Evolutionary conservation across 2,888 invertebrate genomes (phyloP).

Genomic region (Archips xylosteana): DNA sequence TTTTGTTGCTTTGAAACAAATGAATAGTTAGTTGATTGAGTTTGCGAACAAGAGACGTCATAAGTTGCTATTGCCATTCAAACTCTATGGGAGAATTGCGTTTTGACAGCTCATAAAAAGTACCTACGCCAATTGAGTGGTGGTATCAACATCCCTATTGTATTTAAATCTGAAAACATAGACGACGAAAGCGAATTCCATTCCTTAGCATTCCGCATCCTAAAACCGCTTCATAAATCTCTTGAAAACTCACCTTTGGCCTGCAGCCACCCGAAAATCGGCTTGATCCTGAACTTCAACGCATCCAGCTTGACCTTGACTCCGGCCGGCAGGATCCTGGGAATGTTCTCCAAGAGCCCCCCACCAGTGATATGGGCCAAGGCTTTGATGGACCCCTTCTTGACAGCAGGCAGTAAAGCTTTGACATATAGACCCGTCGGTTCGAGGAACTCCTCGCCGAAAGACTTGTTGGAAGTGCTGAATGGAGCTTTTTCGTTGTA

Average conservation of each 20-base stretch:
- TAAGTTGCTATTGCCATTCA: too few species aligned
- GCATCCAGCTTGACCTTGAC: slow-evolving; percentile 90
- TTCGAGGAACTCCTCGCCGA: slow-evolving; percentile 92
- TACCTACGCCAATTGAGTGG: too few species aligned
- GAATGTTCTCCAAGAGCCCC: slow-evolving; percentile 95
- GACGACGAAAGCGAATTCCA: too few species aligned
- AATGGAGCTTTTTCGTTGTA: slow-evolving; percentile 75
- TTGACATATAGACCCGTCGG: slow-evolving; percentile 96
- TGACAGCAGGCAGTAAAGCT: slow-evolving; percentile 89
- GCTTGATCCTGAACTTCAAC: slow-evolving; percentile 88
- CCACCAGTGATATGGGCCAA: slow-evolving; percentile 98
- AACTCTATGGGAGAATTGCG: too few species aligned
- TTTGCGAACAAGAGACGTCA: too few species aligned
- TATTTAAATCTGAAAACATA: too few species aligned
- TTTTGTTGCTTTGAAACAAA: too few species aligned
- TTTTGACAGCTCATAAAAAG: too few species aligned
- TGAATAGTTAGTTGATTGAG: too few species aligned
- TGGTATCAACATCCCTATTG: too few species aligned
- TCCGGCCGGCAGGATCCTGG: slow-evolving; percentile 90
- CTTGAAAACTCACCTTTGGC: slow-evolving; percentile 82
- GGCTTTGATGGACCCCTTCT: slow-evolving; percentile 91
- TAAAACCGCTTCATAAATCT: not conserved
- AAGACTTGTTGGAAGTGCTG: slow-evolving; percentile 65
- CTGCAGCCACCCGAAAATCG: slow-evolving; percentile 96
- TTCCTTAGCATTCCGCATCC: not conserved